Base-by-base conservation (phyloP, 1,140 invertebrate species). In the Philaenus spumarius region DNA sequence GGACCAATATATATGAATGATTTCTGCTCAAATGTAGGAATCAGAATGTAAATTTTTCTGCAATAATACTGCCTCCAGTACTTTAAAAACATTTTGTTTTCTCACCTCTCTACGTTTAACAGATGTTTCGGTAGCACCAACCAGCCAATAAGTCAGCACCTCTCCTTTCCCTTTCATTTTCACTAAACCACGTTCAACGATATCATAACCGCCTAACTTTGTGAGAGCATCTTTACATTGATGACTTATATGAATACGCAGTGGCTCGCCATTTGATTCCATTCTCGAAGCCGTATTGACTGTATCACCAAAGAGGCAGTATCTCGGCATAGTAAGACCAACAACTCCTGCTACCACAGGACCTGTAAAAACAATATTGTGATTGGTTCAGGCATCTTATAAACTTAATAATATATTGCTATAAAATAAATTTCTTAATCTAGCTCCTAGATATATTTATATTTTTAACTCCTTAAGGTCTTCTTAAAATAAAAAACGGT, bases 321-420 rank as follows among this genome's bases (percentile, higher is more conserved):
- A 97, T 26, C 95, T 77, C 0, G 95, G 95, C 94, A 98, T 97
- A 12, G 93, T 96, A n/a, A 95, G 75, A 2, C 94, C 95, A 1
- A 97, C 94, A 22, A 98, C 94, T 37, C 94, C 95, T 0, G 93
- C 93, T 6, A 93, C 92, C 20, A 95, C 92, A 23, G 90, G 89
- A 39, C 90, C 92, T 80, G 64, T 48, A 65, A 71, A 66, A 30
- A 30, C 26, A 30, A 30, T 30, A n/a, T n/a, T n/a, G n/a, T n/a
- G n/a, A n/a, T n/a, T n/a, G n/a, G n/a, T n/a, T n/a, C n/a, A n/a
- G n/a, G n/a, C n/a, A n/a, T n/a, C n/a, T n/a, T n/a, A n/a, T n/a
- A n/a, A n/a, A n/a, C n/a, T n/a, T n/a, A n/a, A n/a, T n/a, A 30
- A 30, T 30, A 4, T 30, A 9, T 30, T 30, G 26, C 26, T 20